phyloP scores from a whole-genome alignment of 92 coral and sea anemone species.

The Actinostola sp. region DNA sequence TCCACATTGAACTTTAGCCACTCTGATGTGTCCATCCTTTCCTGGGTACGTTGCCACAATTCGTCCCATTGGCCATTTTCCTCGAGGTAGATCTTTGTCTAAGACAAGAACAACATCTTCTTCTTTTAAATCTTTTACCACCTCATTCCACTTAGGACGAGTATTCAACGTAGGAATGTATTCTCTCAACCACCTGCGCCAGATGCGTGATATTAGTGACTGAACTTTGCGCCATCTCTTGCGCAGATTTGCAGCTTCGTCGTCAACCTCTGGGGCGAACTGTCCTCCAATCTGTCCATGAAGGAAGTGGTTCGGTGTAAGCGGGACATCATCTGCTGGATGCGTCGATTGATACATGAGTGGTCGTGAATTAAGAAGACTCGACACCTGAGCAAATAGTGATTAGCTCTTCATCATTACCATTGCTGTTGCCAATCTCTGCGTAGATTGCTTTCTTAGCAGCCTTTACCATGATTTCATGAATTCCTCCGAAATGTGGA shows the following conservation, averaged over 20 bases:
- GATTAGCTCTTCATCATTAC: slow-evolving; percentile 59
- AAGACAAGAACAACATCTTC: slow-evolving; percentile 52
- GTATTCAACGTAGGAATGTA: slow-evolving; percentile 54
- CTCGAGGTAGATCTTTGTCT: slow-evolving; percentile 42
- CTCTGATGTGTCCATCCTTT: slow-evolving; percentile 59
- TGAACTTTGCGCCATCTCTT: slow-evolving; percentile 61
- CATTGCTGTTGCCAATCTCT: slow-evolving; percentile 28
- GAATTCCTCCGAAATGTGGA: slow-evolving; percentile 58
- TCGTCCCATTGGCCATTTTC: slow-evolving; percentile 61
- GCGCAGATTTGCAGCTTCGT: slow-evolving; percentile 37
- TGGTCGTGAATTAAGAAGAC: slow-evolving; percentile 38
- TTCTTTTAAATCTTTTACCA: slow-evolving; percentile 51
- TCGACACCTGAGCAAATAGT: slow-evolving; percentile 48
- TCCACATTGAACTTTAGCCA: slow-evolving; percentile 60
- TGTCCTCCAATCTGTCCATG: slow-evolving; percentile 58
- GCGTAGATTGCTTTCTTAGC: slow-evolving; percentile 40
- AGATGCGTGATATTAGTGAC: slow-evolving; percentile 45
- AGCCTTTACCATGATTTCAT: slow-evolving; percentile 48
- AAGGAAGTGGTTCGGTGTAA: slow-evolving; percentile 48
- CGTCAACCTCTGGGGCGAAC: slow-evolving; percentile 64
- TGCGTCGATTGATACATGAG: slow-evolving; percentile 51
- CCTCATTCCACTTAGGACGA: slow-evolving; percentile 60
- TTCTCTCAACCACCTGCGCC: slow-evolving; percentile 68
- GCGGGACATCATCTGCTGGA: slow-evolving; percentile 37
- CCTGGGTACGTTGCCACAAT: slow-evolving; percentile 56